Conservation (phyloP, 2,797 vertebrate genomes). For the Takifugu rubripes region DNA sequence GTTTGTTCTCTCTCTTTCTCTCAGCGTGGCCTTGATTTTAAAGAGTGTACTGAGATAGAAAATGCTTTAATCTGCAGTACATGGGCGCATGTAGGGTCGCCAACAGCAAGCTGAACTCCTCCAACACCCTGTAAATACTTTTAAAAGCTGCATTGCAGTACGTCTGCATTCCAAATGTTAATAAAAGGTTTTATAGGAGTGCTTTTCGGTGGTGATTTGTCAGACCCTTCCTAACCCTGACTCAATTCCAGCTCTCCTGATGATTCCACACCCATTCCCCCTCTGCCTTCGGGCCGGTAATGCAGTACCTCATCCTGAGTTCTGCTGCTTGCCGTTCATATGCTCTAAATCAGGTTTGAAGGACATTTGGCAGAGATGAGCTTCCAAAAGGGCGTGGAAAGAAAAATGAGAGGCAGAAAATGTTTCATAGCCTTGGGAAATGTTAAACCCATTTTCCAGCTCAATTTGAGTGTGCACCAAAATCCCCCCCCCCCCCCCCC, state of each 20-base stretch:
- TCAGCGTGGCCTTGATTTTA: conserved; percentile 7
- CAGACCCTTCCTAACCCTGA: not conserved
- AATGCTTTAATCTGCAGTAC: too few relatives aligned
- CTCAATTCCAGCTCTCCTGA: conserved; percentile 7
- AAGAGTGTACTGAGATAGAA: not conserved
- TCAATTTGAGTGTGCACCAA: conserved; percentile 57
- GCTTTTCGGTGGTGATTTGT: conserved; percentile 10
- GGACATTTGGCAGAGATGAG: conserved; percentile 45
- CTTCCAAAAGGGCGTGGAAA: conserved; percentile 56
- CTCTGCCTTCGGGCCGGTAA: conserved; percentile 33
- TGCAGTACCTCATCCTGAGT: conserved; percentile 30
- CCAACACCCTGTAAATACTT: too few relatives aligned
- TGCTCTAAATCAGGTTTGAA: conserved; percentile 26
- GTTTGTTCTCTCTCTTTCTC: conserved; percentile 3
- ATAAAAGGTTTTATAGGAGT: conserved; percentile 62
- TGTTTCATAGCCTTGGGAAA: conserved; percentile 48
- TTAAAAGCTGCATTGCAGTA: conserved; percentile 13
- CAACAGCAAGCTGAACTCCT: too few relatives aligned
- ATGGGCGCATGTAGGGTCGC: too few relatives aligned
- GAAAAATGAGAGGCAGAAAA: conserved; percentile 51
- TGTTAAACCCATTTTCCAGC: conserved; percentile 41
- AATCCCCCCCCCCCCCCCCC: conserved; percentile 37
- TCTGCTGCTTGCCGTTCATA: conserved; percentile 25
- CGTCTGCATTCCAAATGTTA: conserved; percentile 36
- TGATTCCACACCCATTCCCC: conserved; percentile 33